A percentile compares a stretch with the other conserved stretches of the same genome.
Conservation (phyloP, 2,113 vertebrate species). For the Erythrocebus patas region DNA sequence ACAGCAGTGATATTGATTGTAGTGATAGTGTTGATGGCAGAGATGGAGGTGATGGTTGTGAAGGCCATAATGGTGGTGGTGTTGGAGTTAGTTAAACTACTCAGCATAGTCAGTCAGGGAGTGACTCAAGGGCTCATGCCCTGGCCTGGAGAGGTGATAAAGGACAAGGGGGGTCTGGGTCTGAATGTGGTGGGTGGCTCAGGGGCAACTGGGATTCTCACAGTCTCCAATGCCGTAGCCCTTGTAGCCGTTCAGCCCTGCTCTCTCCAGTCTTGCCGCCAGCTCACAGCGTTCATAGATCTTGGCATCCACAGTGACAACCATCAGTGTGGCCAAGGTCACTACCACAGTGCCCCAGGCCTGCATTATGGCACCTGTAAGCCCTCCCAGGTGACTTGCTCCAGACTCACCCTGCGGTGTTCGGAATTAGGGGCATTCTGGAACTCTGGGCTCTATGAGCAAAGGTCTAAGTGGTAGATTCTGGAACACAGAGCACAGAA, state of each 20-base stretch:
- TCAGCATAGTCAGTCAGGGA: not conserved
- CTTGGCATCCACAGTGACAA: slow-evolving; percentile 52
- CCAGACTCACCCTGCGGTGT: not conserved
- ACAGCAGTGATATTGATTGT: not conserved
- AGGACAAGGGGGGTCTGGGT: not conserved
- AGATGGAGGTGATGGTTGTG: not conserved
- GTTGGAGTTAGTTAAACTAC: slow-evolving; percentile 17
- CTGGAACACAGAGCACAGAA: slow-evolving; percentile 36
- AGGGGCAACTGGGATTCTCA: slow-evolving; percentile 49
- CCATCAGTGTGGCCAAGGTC: slow-evolving; percentile 54
- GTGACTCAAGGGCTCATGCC: not conserved
- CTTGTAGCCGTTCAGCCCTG: slow-evolving; percentile 69
- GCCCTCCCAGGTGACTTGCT: not conserved
- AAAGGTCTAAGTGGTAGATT: slow-evolving; percentile 27
- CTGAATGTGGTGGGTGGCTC: not conserved
- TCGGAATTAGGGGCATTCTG: slow-evolving; percentile 22
- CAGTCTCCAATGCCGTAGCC: slow-evolving; percentile 77
- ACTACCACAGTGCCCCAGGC: not conserved
- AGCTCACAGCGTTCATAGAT: slow-evolving; percentile 77
- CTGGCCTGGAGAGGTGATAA: not conserved
- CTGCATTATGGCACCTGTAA: slow-evolving; percentile 32
- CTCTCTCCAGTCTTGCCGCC: slow-evolving; percentile 65
- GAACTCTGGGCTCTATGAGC: slow-evolving; percentile 61
- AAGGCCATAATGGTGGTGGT: not conserved
- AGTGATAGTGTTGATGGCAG: not conserved